Conservation (phyloP, 2,113 vertebrate species). For the Petroica traversi region DNA sequence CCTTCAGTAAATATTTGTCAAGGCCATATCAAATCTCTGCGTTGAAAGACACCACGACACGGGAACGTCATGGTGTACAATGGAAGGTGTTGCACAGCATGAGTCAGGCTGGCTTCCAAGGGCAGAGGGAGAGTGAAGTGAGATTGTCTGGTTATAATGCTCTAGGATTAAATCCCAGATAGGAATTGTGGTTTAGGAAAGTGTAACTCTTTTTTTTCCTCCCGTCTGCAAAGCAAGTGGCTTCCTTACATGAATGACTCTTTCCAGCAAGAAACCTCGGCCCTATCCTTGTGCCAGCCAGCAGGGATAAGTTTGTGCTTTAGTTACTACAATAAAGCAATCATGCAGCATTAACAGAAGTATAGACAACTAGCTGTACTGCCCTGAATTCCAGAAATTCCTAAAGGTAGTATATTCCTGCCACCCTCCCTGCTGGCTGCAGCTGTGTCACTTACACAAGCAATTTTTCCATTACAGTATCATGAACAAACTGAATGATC, state of each 20-base stretch:
- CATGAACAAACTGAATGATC: neutral
- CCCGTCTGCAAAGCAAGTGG: neutral
- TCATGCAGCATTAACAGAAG: neutral
- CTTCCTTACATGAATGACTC: neutral
- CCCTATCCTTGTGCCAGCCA: neutral
- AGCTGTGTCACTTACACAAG: neutral
- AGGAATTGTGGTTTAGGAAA: neutral
- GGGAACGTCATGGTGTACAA: rapidly evolving
- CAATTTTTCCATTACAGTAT: neutral
- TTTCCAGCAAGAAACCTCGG: neutral
- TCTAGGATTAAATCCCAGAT: neutral
- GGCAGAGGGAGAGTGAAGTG: neutral
- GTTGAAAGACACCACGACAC: neutral
- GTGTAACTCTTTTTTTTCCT: neutral
- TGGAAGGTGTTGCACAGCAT: neutral
- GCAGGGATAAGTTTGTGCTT: neutral
- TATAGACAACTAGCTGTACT: neutral
- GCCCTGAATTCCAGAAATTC: neutral
- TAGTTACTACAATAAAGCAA: neutral
- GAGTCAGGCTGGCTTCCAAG: neutral
- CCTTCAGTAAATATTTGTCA: neutral
- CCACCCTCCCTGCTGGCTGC: neutral
- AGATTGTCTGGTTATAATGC: neutral
- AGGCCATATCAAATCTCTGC: neutral
- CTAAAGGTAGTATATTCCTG: neutral